Evolutionary conservation across 1,140 invertebrate genomes (phyloP), one percentile per base, ranked within the genome.

Genomic region (Drosophila bifasciata): DNA sequence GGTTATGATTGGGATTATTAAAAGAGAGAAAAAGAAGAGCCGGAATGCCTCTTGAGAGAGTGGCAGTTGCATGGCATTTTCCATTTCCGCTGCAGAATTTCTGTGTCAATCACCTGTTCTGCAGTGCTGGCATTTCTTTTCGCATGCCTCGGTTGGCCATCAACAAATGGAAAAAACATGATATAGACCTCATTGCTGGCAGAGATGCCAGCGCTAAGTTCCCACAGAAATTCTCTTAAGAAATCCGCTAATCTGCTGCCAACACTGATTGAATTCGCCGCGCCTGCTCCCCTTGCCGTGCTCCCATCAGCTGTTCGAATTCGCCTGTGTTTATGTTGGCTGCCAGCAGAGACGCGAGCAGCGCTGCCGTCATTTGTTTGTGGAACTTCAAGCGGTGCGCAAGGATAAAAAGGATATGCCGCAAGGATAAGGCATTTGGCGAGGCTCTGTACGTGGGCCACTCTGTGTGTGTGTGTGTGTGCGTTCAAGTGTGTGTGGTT

Each of bases 101-200:
- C 59, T 86, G 73, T 85, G 76, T 85, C 81, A 85, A 69, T 86
- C 81, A 80, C 81, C 76, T 80, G 76, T 85, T 84, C 74, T 79
- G 81, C 74, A 73, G 53, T 36, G 48, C 69, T 78, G 74, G 53
- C 62, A 79, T 11, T 36, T 36, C 41, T 32, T 69, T 69, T 69
- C 66, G 44, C 66, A 68, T 69, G 63, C 66, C 63, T 68, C 5
- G 32, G 1, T 48, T 50, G 49, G 66, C 28, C 53, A 61, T 53
- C 48, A 48, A n/a, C 39, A 58, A 66, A 56, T 64, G 36, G n/a
- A 45, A 62, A 68, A 68, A 68, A 56, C 17, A 36, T 56, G 63
- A 48, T 69, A 69, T 21, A 21, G 19, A 21, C 19, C 19, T 21
- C 19, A 3, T 69, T 55, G 55, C 53, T 68, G 56, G 48, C 58